Percentiles rank a stretch among this genome's conserved stretches.
Evolutionary conservation across 2,113 vertebrate species (phyloP).

Genomic region (Mustela nigripes): DNA sequence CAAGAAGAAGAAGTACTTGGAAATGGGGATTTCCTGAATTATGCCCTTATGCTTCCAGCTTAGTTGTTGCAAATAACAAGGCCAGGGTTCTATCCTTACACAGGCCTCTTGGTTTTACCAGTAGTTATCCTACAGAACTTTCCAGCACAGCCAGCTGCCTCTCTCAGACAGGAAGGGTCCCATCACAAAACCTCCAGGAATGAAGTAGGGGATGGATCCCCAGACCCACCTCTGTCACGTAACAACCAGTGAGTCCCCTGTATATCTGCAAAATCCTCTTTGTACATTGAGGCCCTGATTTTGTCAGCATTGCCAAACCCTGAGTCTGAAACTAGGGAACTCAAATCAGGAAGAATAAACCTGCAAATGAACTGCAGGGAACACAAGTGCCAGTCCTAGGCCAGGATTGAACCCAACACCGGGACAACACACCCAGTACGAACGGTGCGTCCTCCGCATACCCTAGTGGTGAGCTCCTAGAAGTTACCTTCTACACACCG

Average conservation of each 20-base stretch:
- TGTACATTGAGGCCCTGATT: background rate
- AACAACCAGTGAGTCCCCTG: rapidly evolving
- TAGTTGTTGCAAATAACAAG: background rate
- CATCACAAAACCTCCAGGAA: background rate
- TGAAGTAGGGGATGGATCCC: background rate
- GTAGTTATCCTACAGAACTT: background rate
- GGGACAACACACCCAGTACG: background rate
- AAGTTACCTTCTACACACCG: background rate
- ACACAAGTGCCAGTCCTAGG: background rate
- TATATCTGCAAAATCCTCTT: background rate
- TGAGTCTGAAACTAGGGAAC: slow-evolving; percentile 24
- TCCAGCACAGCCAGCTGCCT: background rate
- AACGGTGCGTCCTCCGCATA: rapidly evolving
- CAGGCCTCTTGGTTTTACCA: background rate
- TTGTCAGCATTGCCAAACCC: background rate
- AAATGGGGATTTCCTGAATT: slow-evolving; percentile 52
- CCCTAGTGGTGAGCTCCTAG: background rate
- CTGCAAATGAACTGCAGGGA: background rate
- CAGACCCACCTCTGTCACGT: background rate
- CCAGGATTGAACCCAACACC: background rate
- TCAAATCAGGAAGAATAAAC: background rate
- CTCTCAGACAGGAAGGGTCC: background rate
- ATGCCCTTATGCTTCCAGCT: background rate
- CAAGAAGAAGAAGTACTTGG: slow-evolving; percentile 52
- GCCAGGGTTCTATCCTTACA: background rate